Conservation (phyloP, 2,888 invertebrate genomes). For the Timema podura region DNA sequence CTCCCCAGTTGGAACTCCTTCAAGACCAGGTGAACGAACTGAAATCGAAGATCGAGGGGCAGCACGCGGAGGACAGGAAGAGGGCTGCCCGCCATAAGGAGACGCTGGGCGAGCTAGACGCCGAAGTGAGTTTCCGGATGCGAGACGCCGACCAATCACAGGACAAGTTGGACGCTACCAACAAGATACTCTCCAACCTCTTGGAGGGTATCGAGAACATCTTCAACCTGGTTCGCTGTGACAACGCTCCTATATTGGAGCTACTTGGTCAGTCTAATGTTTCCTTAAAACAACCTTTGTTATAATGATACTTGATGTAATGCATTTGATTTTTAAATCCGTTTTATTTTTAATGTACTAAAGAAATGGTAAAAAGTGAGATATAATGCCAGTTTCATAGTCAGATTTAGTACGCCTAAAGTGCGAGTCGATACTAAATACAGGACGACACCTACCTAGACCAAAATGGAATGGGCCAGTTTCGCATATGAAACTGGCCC, state of each 20-base stretch:
- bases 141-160: slow-evolving; percentile 42
- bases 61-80: slow-evolving; percentile 54
- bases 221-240: slow-evolving; percentile 64
- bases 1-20: slow-evolving; percentile 57
- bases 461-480: no score
- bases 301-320: neutral
- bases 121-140: slow-evolving; percentile 50
- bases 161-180: slow-evolving; percentile 44
- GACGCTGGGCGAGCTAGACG: slow-evolving; percentile 53
- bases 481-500: no score
- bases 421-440: no score
- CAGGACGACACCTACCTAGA: no score
- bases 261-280: slow-evolving; percentile 52
- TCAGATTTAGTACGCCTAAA: no score
- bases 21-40: slow-evolving; percentile 64
- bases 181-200: slow-evolving; percentile 42
- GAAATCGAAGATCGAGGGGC: slow-evolving; percentile 60
- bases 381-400: no score
- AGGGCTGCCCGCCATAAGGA: slow-evolving; percentile 57
- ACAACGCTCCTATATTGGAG: slow-evolving; percentile 65
- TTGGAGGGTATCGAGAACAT: slow-evolving; percentile 50
- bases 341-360: neutral
- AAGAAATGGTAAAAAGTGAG: neutral
- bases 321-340: neutral
- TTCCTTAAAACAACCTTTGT: neutral